These are phyloP conservation scores for Glaucopsyche alexis DNA, from an alignment of 2,888 invertebrate genomes.

Conservation along the genomic window DNA sequence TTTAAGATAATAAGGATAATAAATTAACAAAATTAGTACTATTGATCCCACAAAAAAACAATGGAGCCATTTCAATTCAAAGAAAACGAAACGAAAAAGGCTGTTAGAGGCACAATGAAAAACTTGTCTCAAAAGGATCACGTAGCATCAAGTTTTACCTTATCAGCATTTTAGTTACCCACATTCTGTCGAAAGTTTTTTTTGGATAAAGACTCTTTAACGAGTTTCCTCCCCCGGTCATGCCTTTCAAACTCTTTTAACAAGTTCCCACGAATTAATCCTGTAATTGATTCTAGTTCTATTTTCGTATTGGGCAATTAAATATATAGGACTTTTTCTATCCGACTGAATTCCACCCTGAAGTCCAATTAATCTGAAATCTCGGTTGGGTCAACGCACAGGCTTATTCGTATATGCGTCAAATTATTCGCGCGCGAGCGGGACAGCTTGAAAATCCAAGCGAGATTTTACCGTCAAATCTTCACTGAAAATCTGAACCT, in stretches of 20 bases:
- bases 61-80: background rate
- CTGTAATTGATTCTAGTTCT: slow-evolving; percentile 44
- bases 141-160: slow-evolving; percentile 49
- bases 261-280: slow-evolving; percentile 38
- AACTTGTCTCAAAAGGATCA: slow-evolving; percentile 49
- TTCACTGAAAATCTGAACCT: too few species aligned
- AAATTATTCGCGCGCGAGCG: too few species aligned
- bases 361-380: too few species aligned
- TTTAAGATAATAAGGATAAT: slow-evolving; percentile 21
- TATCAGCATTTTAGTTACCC: slow-evolving; percentile 47
- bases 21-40: slow-evolving; percentile 7
- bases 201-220: slow-evolving; percentile 48
- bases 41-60: slow-evolving; percentile 10
- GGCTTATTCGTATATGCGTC: too few species aligned
- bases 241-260: slow-evolving; percentile 39
- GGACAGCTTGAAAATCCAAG: too few species aligned
- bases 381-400: too few species aligned
- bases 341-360: too few species aligned
- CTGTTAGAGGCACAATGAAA: slow-evolving; percentile 40
- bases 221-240: slow-evolving; percentile 45
- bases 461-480: too few species aligned
- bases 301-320: background rate
- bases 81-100: slow-evolving; percentile 40
- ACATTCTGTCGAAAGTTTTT: slow-evolving; percentile 48
- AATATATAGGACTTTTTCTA: background rate